Conservation (phyloP, 2,113 vertebrate genomes). For the Austrofundulus limnaeus region DNA sequence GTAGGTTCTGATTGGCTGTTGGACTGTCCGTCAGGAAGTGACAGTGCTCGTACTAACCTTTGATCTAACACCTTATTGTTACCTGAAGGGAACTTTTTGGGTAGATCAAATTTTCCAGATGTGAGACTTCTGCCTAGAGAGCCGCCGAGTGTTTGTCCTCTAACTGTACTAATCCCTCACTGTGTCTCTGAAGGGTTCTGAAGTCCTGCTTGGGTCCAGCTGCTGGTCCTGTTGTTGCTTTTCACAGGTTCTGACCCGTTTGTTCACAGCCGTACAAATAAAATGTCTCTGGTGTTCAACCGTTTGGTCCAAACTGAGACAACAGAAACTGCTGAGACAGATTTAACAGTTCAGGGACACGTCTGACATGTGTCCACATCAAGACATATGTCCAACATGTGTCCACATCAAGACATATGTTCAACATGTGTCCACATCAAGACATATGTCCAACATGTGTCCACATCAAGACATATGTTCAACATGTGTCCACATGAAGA, state of each 20-base stretch:
- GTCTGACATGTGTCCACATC: too few species aligned
- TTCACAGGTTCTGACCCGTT: background rate
- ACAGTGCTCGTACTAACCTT: background rate
- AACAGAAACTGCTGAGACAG: background rate
- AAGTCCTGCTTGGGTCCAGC: background rate
- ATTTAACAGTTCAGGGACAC: too few species aligned
- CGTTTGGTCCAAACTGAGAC: background rate
- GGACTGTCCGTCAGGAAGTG: conserved; percentile 3
- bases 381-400: too few species aligned
- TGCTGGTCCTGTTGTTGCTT: background rate
- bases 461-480: too few species aligned
- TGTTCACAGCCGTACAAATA: background rate
- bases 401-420: too few species aligned
- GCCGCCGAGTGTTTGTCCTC: background rate
- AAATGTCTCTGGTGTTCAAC: background rate
- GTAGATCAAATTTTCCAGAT: background rate
- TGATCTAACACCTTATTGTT: background rate
- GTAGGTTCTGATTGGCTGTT: conserved; percentile 64
- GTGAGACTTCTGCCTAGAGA: conserved; percentile 9
- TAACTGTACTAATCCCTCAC: conserved; percentile 1
- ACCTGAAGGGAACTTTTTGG: conserved; percentile 1
- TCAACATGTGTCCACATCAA: too few species aligned
- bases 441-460: too few species aligned
- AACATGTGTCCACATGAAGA: too few species aligned
- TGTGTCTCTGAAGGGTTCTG: background rate